These are phyloP conservation scores for Macrobrachium rosenbergii DNA, from an alignment of 1,140 invertebrate genomes.

Conservation along the genomic window DNA sequence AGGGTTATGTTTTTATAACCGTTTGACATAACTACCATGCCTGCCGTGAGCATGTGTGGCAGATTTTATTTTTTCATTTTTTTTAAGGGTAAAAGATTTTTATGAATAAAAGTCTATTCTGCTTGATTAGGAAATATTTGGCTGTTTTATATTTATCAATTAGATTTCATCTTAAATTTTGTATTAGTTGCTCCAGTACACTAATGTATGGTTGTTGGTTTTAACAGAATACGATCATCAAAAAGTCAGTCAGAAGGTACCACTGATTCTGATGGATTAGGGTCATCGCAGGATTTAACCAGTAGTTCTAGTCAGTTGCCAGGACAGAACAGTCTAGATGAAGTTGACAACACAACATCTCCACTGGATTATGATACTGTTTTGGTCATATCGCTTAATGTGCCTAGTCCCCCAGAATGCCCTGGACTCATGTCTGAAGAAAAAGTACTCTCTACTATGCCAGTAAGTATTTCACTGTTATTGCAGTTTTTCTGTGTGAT, in stretches of 20 bases:
- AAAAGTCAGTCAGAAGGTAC: conserved; percentile 66
- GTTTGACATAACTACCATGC: too few species aligned
- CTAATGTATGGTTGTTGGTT: background rate
- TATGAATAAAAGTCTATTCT: too few species aligned
- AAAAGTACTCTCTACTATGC: conserved; percentile 73
- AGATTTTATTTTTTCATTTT: too few species aligned
- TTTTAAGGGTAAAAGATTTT: too few species aligned
- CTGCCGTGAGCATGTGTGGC: too few species aligned
- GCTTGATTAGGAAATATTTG: too few species aligned
- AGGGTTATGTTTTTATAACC: too few species aligned
- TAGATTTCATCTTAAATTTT: too few species aligned
- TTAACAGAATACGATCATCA: conserved; percentile 27
- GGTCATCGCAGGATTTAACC: conserved; percentile 38
- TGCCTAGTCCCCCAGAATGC: conserved; percentile 74
- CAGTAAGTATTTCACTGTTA: conserved; percentile 28
- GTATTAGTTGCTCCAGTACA: background rate
- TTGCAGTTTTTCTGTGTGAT: background rate
- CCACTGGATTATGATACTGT: conserved; percentile 70
- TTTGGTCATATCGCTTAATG: conserved; percentile 78
- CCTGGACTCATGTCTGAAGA: conserved; percentile 81
- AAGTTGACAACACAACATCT: background rate
- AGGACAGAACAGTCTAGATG: conserved; percentile 35
- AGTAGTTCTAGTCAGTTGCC: conserved; percentile 34
- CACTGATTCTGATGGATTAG: conserved; percentile 63
- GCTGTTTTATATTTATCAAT: background rate